Base-by-base conservation (phyloP, 2,888 invertebrate species). In the Diaprepes abbreviatus region DNA sequence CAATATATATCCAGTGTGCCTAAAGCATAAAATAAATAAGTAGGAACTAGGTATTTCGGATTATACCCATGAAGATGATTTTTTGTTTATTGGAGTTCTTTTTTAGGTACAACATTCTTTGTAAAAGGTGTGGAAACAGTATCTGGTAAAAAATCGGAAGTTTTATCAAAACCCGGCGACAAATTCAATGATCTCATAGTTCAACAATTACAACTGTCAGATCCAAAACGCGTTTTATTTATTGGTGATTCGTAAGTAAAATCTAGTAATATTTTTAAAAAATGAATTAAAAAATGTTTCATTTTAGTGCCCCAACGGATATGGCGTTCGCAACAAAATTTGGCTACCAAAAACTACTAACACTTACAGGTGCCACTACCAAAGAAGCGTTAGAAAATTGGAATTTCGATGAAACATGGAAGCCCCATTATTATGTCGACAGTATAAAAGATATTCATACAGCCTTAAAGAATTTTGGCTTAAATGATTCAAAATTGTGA, bases 171-270 rank as follows among this genome's bases (percentile, higher is more conserved):
- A 75, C 89, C 89, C 0, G 85, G 85, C 0, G 81, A 81, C 71
- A 33, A 76, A 19, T 86, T 86, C 6, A 85, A 85, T 9, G 82
- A 86, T 66, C 84, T 85, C 1, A 85, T 89, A 0, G 85, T 86
- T 78, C 86, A 87, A 63, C 83, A 86, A 36, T 88, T 90, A 57
- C 86, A 88, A 0, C 86, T 92, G 16, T 81, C 81, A 0, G 87
- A 93, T 73, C 88, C 93, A 0, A 84, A 85, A 21, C 85, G 91
- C 68, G 90, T 92, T 0, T 83, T 96, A 14, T 94, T 96, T 86
- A 90, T 95, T 77, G 96, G 96, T 36, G 96, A 96, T 81, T 90
- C 92, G 89, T 92, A 81, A 86, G 86, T 85, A n/a, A n/a, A 50
- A 65, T 48, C 3, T 55, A 64, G 21, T 14, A 45, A 54, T 21